phyloP scores from a whole-genome alignment of 2,113 vertebrate genomes.

The Puffinus mauretanicus region DNA sequence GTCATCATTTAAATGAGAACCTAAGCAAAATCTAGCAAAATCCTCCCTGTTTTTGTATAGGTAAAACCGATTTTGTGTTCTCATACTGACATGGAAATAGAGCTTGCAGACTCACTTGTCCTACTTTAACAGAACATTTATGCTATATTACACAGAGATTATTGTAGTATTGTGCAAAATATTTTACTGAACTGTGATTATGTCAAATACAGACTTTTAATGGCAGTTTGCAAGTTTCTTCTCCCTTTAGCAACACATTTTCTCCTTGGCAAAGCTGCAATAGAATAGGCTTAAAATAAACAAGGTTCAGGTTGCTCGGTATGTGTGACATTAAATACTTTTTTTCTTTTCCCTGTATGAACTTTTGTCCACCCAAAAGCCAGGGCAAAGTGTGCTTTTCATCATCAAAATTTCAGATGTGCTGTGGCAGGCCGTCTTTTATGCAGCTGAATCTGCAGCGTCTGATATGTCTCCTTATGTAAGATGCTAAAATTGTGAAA shows the following conservation, averaged over 20 bases:
- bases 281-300: neutral
- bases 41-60: neutral
- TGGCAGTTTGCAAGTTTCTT: neutral
- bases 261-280: neutral
- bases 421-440: neutral
- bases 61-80: neutral
- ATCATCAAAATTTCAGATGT: neutral
- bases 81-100: neutral
- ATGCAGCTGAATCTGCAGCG: neutral
- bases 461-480: slow-evolving; percentile 29
- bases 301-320: neutral
- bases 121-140: slow-evolving; percentile 31
- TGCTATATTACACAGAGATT: neutral
- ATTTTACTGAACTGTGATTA: neutral
- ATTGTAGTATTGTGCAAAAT: neutral
- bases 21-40: neutral
- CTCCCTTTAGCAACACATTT: neutral
- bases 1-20: slow-evolving; percentile 8
- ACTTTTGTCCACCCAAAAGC: neutral
- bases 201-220: slow-evolving; percentile 4
- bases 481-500: slow-evolving; percentile 40
- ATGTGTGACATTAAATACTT: neutral
- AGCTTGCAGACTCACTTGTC: neutral
- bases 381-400: neutral
- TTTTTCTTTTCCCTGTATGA: neutral